A percentile compares a stretch with the other conserved stretches of the same genome.
These are phyloP conservation scores for Seira musarum DNA, from an alignment of 2,888 invertebrate genomes.

Conservation along the genomic window DNA sequence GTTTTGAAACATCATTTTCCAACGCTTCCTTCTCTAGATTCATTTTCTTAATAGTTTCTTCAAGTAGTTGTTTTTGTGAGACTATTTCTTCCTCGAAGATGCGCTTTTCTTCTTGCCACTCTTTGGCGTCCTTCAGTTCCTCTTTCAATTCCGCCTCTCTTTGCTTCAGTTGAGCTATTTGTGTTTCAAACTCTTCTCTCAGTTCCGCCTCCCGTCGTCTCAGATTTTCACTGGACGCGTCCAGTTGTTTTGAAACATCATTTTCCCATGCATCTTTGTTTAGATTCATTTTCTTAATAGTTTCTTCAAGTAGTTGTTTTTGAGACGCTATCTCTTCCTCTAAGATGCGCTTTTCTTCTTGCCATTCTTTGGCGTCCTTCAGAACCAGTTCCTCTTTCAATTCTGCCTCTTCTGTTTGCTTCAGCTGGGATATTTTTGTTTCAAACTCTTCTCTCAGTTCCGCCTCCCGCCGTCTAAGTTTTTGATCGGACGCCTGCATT, in stretches of 20 bases:
- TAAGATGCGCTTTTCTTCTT: slow-evolving; percentile 50
- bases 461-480: not conserved
- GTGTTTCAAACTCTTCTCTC: not conserved
- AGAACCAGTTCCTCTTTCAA: no score
- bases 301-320: not conserved
- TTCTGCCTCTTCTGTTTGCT: no score
- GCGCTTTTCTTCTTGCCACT: slow-evolving; percentile 49
- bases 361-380: slow-evolving; percentile 41
- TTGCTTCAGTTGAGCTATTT: no score
- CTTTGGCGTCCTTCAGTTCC: slow-evolving; percentile 26
- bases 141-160: no score
- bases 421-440: no score
- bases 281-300: not conserved
- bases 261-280: slow-evolving; percentile 23
- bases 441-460: not conserved
- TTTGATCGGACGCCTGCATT: not conserved
- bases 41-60: not conserved
- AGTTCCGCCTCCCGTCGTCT: not conserved
- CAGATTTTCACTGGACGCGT: not conserved
- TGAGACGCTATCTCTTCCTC: slow-evolving; percentile 36
- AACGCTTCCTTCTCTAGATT: slow-evolving; percentile 5
- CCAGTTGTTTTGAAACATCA: slow-evolving; percentile 22
- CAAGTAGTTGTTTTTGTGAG: not conserved
- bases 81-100: slow-evolving; percentile 53
- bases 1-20: slow-evolving; percentile 26